phyloP scores from a whole-genome alignment of 2,113 vertebrate species.

The Agelaius phoeniceus region DNA sequence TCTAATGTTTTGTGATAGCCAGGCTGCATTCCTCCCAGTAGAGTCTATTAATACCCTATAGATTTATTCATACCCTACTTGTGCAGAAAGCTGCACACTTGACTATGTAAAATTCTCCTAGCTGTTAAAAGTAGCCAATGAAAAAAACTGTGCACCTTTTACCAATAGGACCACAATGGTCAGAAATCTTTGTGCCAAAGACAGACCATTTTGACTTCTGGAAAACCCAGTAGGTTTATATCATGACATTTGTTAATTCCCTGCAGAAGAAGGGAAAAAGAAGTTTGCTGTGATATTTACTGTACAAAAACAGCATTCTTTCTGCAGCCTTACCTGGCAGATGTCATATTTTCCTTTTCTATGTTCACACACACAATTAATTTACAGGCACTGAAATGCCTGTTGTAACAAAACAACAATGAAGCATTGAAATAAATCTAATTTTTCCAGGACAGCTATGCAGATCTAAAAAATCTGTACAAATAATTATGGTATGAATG shows the following conservation, averaged over 20 bases:
- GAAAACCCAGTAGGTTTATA: background rate
- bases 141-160: background rate
- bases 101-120: background rate
- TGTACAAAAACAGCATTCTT: background rate
- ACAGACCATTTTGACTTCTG: background rate
- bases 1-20: background rate
- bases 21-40: background rate
- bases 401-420: background rate
- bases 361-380: background rate
- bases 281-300: background rate
- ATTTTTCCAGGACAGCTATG: background rate
- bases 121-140: background rate
- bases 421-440: background rate
- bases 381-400: background rate
- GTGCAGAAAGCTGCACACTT: background rate
- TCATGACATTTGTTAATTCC: background rate
- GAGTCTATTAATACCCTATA: background rate
- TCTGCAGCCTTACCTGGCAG: background rate
- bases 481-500: background rate
- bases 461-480: background rate
- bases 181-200: background rate
- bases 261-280: background rate
- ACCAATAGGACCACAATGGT: background rate
- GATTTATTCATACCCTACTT: background rate
- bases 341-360: background rate